A percentile compares a stretch with the other conserved stretches of the same genome.
Conservation (phyloP, 2,888 invertebrate species). For the Euproctis similis region DNA sequence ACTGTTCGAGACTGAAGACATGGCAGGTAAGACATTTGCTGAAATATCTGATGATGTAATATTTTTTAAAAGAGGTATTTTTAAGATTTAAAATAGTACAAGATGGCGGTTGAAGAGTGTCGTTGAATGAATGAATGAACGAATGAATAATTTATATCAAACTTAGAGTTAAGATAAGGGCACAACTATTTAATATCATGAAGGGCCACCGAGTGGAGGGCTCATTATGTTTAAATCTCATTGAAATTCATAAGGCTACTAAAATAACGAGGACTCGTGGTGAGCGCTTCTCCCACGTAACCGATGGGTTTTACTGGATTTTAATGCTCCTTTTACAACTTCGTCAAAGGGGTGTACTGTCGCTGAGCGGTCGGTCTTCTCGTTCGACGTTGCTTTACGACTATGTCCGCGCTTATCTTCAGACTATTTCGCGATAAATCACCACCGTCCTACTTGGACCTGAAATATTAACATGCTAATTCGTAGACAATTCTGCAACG, state of each 20-base stretch:
- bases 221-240: conserved; percentile 56
- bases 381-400: conserved; percentile 61
- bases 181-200: conserved; percentile 38
- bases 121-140: conserved; percentile 5
- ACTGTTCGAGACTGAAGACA: no score
- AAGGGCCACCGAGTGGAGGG: conserved; percentile 30
- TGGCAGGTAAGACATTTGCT: no score
- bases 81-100: no score
- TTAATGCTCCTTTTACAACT: conserved; percentile 75
- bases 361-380: conserved; percentile 24
- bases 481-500: conserved; percentile 69
- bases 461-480: conserved; percentile 76
- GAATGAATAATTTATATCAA: conserved; percentile 19
- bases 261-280: conserved; percentile 55
- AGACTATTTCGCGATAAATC: conserved; percentile 69
- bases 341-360: conserved; percentile 67
- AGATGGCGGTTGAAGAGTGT: no score
- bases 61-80: no score
- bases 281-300: conserved; percentile 34
- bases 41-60: no score
- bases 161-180: conserved; percentile 23
- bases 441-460: conserved; percentile 66
- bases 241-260: conserved; percentile 73
- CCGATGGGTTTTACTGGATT: conserved; percentile 73
- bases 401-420: conserved; percentile 64